A percentile compares a stretch with the other conserved stretches of the same genome.
Conservation (phyloP, 53 echinoderm and acorn worm species). For the Patiria pectinifera region DNA sequence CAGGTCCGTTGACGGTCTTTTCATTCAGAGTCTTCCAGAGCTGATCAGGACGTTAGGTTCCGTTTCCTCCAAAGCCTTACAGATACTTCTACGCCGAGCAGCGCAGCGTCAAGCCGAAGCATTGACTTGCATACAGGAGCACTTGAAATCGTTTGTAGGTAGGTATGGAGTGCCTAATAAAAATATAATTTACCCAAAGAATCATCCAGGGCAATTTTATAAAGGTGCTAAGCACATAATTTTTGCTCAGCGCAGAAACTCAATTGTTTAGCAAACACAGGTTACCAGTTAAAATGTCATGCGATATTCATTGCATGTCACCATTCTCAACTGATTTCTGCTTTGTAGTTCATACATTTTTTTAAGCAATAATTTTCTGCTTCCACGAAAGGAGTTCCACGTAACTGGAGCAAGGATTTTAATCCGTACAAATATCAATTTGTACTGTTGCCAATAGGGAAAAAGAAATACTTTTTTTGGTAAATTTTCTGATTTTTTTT, state of each 20-base stretch:
- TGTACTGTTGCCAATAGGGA: background rate
- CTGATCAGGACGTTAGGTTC: conserved; percentile 65
- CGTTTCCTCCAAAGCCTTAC: conserved; percentile 66
- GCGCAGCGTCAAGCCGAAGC: conserved; percentile 65
- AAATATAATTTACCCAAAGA: background rate
- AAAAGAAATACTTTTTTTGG: background rate
- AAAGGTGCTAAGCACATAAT: no score
- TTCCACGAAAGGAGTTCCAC: no score
- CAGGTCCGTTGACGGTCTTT: conserved; percentile 36
- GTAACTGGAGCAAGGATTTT: no score
- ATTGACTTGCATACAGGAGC: conserved; percentile 63
- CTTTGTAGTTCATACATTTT: no score
- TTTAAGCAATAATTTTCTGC: no score
- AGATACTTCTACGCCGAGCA: conserved; percentile 68
- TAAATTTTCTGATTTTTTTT: background rate
- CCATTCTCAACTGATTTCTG: no score
- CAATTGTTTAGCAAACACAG: no score
- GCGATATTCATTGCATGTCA: no score
- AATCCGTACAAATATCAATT: no score
- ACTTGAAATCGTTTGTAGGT: conserved; percentile 72
- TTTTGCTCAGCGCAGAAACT: no score
- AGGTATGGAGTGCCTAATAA: background rate
- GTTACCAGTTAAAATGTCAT: no score
- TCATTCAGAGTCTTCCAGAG: conserved; percentile 65
- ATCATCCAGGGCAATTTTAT: no score